phyloP scores from a whole-genome alignment of 2,888 invertebrate genomes.

The Scaptodrosophila latifasciaeformis region DNA sequence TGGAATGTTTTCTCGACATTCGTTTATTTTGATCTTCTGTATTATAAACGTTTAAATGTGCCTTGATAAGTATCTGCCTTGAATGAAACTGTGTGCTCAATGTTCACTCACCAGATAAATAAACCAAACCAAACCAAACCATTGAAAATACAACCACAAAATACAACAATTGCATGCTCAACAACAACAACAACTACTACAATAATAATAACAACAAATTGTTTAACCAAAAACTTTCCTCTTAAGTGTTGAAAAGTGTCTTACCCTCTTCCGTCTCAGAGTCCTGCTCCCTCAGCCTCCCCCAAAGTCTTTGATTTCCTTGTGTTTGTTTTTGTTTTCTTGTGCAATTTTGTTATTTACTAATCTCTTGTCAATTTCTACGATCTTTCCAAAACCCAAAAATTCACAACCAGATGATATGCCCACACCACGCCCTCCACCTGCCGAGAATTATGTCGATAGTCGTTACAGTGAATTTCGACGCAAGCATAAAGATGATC shows the following conservation, averaged over 20 bases:
- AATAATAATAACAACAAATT: slow-evolving; percentile 24
- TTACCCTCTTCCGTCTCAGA: slow-evolving; percentile 13
- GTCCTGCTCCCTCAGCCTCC: too few relatives aligned
- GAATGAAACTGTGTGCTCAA: slow-evolving; percentile 54
- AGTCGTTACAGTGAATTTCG: slow-evolving; percentile 77
- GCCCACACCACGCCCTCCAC: slow-evolving; percentile 73
- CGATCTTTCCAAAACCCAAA: too few relatives aligned
- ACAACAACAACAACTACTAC: slow-evolving; percentile 31
- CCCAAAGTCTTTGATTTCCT: slow-evolving; percentile 63
- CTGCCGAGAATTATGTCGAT: slow-evolving; percentile 71
- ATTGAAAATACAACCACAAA: slow-evolving; percentile 52
- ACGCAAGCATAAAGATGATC: slow-evolving; percentile 80
- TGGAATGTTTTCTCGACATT: slow-evolving; percentile 61
- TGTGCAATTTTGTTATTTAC: too few relatives aligned
- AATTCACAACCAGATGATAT: slow-evolving; percentile 64
- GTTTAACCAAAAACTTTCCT: slow-evolving; percentile 31
- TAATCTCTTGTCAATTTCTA: too few relatives aligned
- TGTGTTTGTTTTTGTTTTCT: slow-evolving; percentile 27
- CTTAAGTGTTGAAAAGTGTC: neutral
- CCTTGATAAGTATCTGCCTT: slow-evolving; percentile 74
- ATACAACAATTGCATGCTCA: slow-evolving; percentile 68
- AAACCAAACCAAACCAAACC: slow-evolving; percentile 18
- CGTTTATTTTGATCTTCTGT: slow-evolving; percentile 23
- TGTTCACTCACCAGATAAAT: slow-evolving; percentile 53
- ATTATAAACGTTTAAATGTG: slow-evolving; percentile 50